These are phyloP conservation scores for Amyelois transitella DNA, from an alignment of 1,140 invertebrate genomes.

Conservation along the genomic window DNA sequence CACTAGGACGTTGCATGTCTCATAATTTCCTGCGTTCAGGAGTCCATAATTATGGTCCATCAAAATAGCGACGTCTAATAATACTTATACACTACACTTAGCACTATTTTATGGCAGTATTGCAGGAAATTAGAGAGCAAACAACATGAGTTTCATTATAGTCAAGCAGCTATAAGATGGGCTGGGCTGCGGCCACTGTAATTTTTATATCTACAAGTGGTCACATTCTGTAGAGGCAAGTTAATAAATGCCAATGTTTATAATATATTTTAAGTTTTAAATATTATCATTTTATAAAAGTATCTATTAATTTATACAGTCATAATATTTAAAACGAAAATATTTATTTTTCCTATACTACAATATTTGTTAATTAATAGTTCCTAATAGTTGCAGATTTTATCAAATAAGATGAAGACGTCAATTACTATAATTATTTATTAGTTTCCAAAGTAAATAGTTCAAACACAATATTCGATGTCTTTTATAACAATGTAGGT, in stretches of 20 bases:
- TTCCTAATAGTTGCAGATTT: no score
- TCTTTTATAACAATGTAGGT: no score
- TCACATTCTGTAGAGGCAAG: constrained; percentile 28
- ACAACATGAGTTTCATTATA: constrained; percentile 42
- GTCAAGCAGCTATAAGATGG: constrained; percentile 55
- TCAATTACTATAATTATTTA: no score
- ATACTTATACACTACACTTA: constrained; percentile 36
- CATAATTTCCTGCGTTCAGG: constrained; percentile 42
- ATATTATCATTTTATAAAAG: no score
- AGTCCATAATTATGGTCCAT: constrained; percentile 25
- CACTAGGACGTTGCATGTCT: constrained; percentile 26
- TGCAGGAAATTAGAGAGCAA: constrained; percentile 50
- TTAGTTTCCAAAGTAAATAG: no score
- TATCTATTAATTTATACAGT: no score
- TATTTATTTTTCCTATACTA: no score
- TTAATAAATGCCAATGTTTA: constrained; percentile 21
- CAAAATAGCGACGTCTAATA: constrained; percentile 16
- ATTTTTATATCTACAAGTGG: neutral
- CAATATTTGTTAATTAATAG: no score
- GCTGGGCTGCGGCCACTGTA: constrained; percentile 29
- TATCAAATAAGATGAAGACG: no score
- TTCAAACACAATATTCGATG: no score
- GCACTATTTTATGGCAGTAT: constrained; percentile 54
- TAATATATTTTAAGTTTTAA: neutral
- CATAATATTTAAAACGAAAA: no score